Base-by-base conservation (phyloP, 2,888 invertebrate species). In the Oscheius onirici region DNA sequence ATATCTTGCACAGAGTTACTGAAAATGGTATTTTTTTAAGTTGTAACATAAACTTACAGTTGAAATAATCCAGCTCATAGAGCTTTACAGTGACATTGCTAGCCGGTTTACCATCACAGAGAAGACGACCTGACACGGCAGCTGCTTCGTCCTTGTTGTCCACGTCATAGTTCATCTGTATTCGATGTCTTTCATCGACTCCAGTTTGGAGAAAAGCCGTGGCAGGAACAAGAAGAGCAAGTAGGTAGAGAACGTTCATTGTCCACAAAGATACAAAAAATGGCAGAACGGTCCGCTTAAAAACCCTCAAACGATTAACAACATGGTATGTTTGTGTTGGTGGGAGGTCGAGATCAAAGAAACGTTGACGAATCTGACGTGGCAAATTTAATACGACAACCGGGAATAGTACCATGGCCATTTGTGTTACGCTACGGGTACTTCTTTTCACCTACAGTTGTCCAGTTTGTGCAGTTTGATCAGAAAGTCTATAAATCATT, bases 141-240 rank as follows among this genome's bases (percentile, higher is more conserved):
- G 28, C 26, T 2, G n/a, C 10, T 28, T 26, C 13, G 3, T 52
- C 20, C 20, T 20, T 20, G 24, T 24, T 13, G 20, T 22, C 20
- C 20, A 6, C 15, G 6, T 5, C n/a, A 52, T 52, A 20, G 24
- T 3, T 17, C 13, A 10, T 43, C 43, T 11, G 15, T 11, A 43
- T 43, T 43, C n/a, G n/a, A n/a, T n/a, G n/a, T n/a, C n/a, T n/a
- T n/a, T n/a, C n/a, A n/a, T n/a, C n/a, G n/a, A n/a, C n/a, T n/a
- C n/a, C 76, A 61, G 77, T 60, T n/a, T 75, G 75, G 26, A 76
- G 57, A 55, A 79, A 72, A 41, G 73, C 65, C 13, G 41, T n/a
- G 13, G 71, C 57, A 20, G 28, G 49, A 24, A 55, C 55, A 28
- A 67, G 2, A 13, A 67, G 55, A 26, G 10, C 34, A 2, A 54